phyloP scores from a whole-genome alignment of 2,113 vertebrate genomes.

The Lanius collurio region DNA sequence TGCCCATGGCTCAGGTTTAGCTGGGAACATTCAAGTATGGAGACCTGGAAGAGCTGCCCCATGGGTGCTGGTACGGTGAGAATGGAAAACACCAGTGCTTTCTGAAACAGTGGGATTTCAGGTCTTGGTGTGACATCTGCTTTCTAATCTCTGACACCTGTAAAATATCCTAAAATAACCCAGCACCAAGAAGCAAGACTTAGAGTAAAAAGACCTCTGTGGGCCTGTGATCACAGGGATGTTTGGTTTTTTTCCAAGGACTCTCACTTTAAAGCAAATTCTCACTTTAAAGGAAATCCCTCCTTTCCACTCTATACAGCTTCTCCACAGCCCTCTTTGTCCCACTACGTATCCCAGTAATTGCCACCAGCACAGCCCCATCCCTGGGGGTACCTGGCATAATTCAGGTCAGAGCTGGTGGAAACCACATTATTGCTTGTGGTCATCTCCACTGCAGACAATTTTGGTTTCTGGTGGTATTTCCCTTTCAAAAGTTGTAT shows the following conservation, averaged over 20 bases:
- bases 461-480: background rate
- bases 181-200: background rate
- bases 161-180: background rate
- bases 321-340: background rate
- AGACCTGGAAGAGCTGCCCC: background rate
- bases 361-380: background rate
- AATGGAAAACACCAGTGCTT: background rate
- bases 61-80: background rate
- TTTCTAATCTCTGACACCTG: background rate
- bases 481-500: background rate
- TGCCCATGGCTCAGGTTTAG: conserved; percentile 15
- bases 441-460: background rate
- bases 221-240: background rate
- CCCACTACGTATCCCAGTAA: background rate
- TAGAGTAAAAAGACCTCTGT: background rate
- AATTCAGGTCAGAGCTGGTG: background rate
- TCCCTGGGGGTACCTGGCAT: background rate
- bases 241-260: background rate
- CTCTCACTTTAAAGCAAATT: background rate
- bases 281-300: background rate
- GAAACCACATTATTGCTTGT: background rate
- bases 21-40: background rate
- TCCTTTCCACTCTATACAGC: background rate
- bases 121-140: background rate
- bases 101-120: background rate